Evolutionary conservation across 2,888 invertebrate species (phyloP), one percentile per base, ranked within the genome.

Genomic region (Petrolisthes cinctipes): DNA sequence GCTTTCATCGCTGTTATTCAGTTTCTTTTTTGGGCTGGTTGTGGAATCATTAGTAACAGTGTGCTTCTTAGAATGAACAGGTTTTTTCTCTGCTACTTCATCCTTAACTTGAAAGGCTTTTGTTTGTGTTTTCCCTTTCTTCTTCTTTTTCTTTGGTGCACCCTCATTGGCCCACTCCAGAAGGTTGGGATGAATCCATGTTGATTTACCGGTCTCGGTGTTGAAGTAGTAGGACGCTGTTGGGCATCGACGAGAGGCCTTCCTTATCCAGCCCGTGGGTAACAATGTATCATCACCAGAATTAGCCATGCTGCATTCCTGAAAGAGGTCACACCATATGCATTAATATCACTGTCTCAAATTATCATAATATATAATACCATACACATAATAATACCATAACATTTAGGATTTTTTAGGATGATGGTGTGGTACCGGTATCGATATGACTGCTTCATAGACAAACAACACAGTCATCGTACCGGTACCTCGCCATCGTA

Each of bases 131-230:
- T 83, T 61, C 57, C 73, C 54, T 56, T 83, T 83, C 68, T 20
- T 54, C 56, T 57, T 73, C n/a, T 9, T 61, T 61, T 83, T 83
- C 23, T 23, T 61, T 0, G 61, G 9, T 14, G 9, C 61, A 61
- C 61, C 17, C 11, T 9, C 11, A n/a, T 37, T 23, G 6, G 37
- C 17, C 53, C 81, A 23, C 73, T 82, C 61, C 9, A 86, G n/a
- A 17, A 86, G 76, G 17, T 51, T 51, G 7, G 86, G 86, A 56
- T 86, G 86, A 6, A 82, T 86, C 86, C 86, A 86, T 9, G 86
- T 51, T 20, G 86, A 82, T 54, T 86, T 73, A 5, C 86, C 86
- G 9, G 86, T 86, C 81, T 82, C 76, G 53, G 76, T 66, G 51
- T 86, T 86, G 54, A 82, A 81, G 75, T 86, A 86, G 75, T 82